phyloP scores from a whole-genome alignment of 2,888 invertebrate species.

The Odontomyia ornata region DNA sequence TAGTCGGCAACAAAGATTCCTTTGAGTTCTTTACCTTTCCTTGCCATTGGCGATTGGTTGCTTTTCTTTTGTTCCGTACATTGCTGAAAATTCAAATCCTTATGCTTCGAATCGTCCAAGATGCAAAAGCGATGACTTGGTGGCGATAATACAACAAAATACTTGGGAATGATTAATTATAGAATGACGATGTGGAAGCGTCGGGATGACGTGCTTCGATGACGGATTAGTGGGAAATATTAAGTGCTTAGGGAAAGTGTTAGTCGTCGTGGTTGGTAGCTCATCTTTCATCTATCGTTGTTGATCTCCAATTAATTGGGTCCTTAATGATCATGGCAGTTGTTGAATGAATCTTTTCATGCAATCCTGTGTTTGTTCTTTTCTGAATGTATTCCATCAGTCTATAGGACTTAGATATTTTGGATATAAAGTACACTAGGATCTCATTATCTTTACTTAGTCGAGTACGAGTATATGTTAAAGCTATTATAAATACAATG shows the following conservation, averaged over 20 bases:
- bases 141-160: conserved; percentile 28
- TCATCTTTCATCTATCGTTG: neutral
- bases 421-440: too few species aligned
- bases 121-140: conserved; percentile 24
- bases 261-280: conserved; percentile 34
- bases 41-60: conserved; percentile 38
- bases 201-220: conserved; percentile 37
- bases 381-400: too few species aligned
- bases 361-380: too few species aligned
- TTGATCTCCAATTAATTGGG: conserved; percentile 36
- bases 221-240: conserved; percentile 41
- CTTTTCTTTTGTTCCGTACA: conserved; percentile 12
- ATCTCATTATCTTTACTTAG: too few species aligned
- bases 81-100: conserved; percentile 32
- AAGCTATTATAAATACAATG: too few species aligned
- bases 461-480: too few species aligned
- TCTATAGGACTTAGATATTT: too few species aligned
- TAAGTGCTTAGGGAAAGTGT: conserved; percentile 38
- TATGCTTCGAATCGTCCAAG: neutral
- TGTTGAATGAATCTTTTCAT: too few species aligned
- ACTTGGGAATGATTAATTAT: conserved; percentile 39
- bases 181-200: conserved; percentile 35
- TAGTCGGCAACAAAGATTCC: conserved; percentile 35
- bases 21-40: neutral
- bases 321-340: neutral